phyloP scores from a whole-genome alignment of 2,113 vertebrate genomes.

The Anolis sagrei region DNA sequence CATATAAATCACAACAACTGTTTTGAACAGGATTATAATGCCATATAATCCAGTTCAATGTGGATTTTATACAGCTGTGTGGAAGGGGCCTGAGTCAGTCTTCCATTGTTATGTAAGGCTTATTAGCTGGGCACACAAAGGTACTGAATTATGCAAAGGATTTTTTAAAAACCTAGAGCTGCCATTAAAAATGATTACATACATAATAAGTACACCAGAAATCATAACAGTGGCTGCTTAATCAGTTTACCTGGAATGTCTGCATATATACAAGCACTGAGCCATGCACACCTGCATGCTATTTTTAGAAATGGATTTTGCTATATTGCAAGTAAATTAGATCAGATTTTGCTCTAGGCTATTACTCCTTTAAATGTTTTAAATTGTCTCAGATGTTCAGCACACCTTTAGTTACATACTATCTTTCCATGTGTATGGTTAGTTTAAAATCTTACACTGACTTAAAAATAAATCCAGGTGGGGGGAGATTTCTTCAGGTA shows the following conservation, averaged over 20 bases:
- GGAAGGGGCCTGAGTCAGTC: background rate
- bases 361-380: slow-evolving; percentile 37
- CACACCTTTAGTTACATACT: slow-evolving; percentile 38
- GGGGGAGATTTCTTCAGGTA: slow-evolving; percentile 38
- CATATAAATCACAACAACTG: too few species aligned
- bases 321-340: background rate
- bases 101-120: background rate
- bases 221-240: background rate
- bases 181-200: slow-evolving; percentile 23
- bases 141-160: background rate
- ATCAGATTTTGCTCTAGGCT: slow-evolving; percentile 45
- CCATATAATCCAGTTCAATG: too few species aligned
- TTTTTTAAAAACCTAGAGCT: slow-evolving; percentile 29
- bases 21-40: too few species aligned
- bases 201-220: background rate
- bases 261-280: background rate
- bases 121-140: slow-evolving; percentile 4
- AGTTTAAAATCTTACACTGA: background rate
- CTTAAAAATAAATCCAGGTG: slow-evolving; percentile 20
- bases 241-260: slow-evolving; percentile 9
- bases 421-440: slow-evolving; percentile 47
- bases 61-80: too few species aligned
- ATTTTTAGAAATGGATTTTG: slow-evolving; percentile 41
- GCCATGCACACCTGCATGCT: slow-evolving; percentile 22
- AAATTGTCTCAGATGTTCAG: slow-evolving; percentile 33